Evolutionary conservation across 2,888 invertebrate species (phyloP).

Genomic region (Sesia bembeciformis): DNA sequence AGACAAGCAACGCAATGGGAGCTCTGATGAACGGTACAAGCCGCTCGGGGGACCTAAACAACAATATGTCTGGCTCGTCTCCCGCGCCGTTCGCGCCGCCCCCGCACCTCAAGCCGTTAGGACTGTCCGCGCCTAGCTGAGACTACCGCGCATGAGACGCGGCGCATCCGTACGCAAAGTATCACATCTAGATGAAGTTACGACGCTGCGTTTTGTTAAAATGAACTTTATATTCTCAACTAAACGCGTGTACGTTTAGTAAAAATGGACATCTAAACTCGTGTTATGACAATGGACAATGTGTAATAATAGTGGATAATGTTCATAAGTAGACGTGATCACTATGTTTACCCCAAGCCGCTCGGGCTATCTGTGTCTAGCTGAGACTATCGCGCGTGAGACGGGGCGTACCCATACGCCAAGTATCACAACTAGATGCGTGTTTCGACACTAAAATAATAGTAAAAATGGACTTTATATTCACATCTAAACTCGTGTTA

Average conservation of each 20-base stretch:
- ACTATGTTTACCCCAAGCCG: constrained; percentile 52
- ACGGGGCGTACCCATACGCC: constrained; percentile 59
- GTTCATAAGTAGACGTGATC: too few species aligned
- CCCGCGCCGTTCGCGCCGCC: constrained; percentile 61
- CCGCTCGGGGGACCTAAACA: constrained; percentile 78
- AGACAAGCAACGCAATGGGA: constrained; percentile 61
- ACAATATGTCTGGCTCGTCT: constrained; percentile 78
- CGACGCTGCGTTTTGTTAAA: too few species aligned
- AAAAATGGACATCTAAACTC: too few species aligned
- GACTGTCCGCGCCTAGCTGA: constrained; percentile 79
- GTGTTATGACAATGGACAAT: too few species aligned
- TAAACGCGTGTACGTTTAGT: too few species aligned
- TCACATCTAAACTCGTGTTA: too few species aligned
- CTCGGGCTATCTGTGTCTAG: constrained; percentile 77
- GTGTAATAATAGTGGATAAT: too few species aligned
- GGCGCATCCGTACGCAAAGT: constrained; percentile 63
- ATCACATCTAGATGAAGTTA: constrained; percentile 33
- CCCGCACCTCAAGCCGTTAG: constrained; percentile 73
- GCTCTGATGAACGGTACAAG: constrained; percentile 72
- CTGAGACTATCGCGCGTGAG: constrained; percentile 75
- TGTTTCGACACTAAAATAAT: neutral
- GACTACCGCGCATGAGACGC: constrained; percentile 67
- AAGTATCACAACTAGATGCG: constrained; percentile 36
- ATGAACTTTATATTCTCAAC: too few species aligned
- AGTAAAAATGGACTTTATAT: too few species aligned